Evolutionary conservation across 2,888 invertebrate species (phyloP), one percentile per base, ranked within the genome.

Genomic region (Onthophagus sagittarius): DNA sequence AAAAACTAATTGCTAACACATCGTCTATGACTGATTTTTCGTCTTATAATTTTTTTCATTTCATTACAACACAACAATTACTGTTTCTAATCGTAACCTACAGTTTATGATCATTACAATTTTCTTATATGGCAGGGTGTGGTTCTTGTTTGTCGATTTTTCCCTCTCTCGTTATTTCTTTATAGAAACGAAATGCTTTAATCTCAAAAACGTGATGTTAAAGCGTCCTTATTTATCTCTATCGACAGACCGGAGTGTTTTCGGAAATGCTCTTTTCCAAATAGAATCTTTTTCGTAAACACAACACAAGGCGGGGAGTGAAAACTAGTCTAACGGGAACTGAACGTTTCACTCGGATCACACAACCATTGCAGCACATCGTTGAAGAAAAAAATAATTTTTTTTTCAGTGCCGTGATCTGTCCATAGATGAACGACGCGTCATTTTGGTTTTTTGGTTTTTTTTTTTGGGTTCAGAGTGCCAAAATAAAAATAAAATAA

Each of bases 261-360:
- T 91, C 91, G 90, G 91, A 92, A 91, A 92, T 92, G 93, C 93
- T 93, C 93, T 93, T 93, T 93, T 93, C 93, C 93, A 87, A 89
- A 86, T 86, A 86, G 86, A 87, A 88, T 91, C 90, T 91, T 92
- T 91, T 92, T 91, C 91, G 89, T 91, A 92, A 92, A 93, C 93
- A 93, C 93, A 93, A 92, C 93, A 94, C 93, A 93, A 93, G 85
- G 87, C 86, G 87, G 87, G 85, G 86, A 85, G 84, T 82, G 84
- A 84, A 84, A 83, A 81, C 81, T 79, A 82, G 79, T 80, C 81
- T 82, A 81, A 79, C 77, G 78, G 80, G 80, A 83, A 84, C 79
- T 78, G 82, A 84, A 82, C 82, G 76, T 78, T 79, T 80, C 79
- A 79, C 80, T 78, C 79, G 73, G 7, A 23, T 6, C 67, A 83